A percentile compares a stretch with the other conserved stretches of the same genome.
Evolutionary conservation across 2,888 invertebrate species (phyloP).

Genomic region (Nyleta sp.): DNA sequence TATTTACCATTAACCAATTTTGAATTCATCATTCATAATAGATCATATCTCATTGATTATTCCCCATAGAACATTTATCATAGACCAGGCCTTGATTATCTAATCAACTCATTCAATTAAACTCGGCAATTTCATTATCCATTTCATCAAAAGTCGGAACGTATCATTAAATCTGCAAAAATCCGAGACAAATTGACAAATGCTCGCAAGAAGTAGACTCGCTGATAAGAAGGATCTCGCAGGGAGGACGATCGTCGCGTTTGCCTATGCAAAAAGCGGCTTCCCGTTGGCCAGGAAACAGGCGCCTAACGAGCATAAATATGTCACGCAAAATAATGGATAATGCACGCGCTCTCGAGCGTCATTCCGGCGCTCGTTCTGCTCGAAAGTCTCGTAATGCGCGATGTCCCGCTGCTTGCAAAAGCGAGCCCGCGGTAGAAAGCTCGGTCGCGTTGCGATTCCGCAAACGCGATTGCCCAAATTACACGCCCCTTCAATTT

Average conservation of each 20-base stretch:
- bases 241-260: neutral
- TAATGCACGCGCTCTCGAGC: slow-evolving; percentile 42
- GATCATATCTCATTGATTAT: no score
- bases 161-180: neutral
- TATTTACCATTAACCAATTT: no score
- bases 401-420: slow-evolving; percentile 15
- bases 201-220: no score
- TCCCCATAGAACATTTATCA: no score
- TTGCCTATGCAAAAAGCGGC: slow-evolving; percentile 43
- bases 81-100: no score
- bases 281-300: slow-evolving; percentile 24
- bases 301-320: slow-evolving; percentile 51
- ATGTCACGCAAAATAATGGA: slow-evolving; percentile 60
- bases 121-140: no score
- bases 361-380: slow-evolving; percentile 16
- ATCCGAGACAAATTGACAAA: neutral
- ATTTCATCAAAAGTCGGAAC: no score
- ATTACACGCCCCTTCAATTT: slow-evolving; percentile 27
- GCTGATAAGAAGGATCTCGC: neutral
- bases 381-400: slow-evolving; percentile 34
- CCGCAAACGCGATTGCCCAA: slow-evolving; percentile 36
- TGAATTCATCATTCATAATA: no score
- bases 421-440: slow-evolving; percentile 14
- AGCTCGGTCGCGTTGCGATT: slow-evolving; percentile 23
- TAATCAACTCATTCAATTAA: no score